Conservation (phyloP, 2,888 invertebrate genomes). For the Drosophila algonquin region DNA sequence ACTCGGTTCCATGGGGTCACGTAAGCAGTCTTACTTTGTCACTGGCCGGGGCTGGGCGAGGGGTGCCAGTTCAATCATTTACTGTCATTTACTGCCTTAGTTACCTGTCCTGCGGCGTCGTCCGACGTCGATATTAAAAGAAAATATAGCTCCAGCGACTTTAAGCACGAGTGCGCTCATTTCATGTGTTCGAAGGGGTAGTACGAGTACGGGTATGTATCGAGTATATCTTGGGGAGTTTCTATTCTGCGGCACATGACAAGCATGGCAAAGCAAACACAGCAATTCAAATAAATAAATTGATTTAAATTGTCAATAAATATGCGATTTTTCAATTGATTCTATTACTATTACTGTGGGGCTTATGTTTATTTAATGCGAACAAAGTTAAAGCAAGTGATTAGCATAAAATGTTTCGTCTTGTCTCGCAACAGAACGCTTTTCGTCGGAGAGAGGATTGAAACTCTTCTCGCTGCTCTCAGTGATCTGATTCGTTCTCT, state of each 20-base stretch:
- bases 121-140: slow-evolving; percentile 26
- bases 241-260: slow-evolving; percentile 3
- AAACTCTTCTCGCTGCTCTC: too few relatives aligned
- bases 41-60: slow-evolving; percentile 51
- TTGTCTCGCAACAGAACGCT: too few relatives aligned
- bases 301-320: slow-evolving; percentile 50
- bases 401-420: too few relatives aligned
- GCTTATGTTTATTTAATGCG: too few relatives aligned
- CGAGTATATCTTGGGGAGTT: not conserved
- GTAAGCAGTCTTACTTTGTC: slow-evolving; percentile 76
- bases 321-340: not conserved
- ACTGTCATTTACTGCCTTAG: slow-evolving; percentile 67
- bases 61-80: slow-evolving; percentile 74
- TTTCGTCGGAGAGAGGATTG: too few relatives aligned
- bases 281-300: slow-evolving; percentile 59
- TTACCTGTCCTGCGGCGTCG: slow-evolving; percentile 45
- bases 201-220: not conserved
- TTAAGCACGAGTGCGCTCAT: slow-evolving; percentile 66
- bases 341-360: too few relatives aligned
- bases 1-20: slow-evolving; percentile 49
- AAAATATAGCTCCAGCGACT: slow-evolving; percentile 36
- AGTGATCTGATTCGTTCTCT: too few relatives aligned
- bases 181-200: slow-evolving; percentile 36
- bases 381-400: too few relatives aligned
- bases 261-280: slow-evolving; percentile 35